Evolutionary conservation across 1,140 invertebrate genomes (phyloP), one percentile per base, ranked within the genome.

Genomic region (Drosophila parabipectinata): DNA sequence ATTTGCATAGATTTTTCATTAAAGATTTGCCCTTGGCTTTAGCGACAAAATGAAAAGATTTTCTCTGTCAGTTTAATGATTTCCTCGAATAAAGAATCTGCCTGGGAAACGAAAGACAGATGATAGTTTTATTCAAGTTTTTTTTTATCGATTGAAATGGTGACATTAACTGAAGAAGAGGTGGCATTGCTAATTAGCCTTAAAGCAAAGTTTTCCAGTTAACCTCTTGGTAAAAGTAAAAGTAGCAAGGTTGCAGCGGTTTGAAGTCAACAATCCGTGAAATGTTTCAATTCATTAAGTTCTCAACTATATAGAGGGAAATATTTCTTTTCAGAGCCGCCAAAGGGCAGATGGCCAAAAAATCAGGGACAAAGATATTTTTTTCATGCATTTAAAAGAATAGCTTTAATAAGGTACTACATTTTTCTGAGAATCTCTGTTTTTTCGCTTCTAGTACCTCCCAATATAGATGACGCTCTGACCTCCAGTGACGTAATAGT

Each of bases 401-500:
- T 18, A 18, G 18, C 18, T 18, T 18, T 18, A 21, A 21, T 21
- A 21, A 21, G 21, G 3, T 3, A 9, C 7, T 9, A 32, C n/a
- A 8, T 41, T 41, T 41, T 41, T 41, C 39, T 14, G 0, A 15
- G 8, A 44, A 44, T 15, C 14, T 18, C 2, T 3, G 1, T 39
- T 10, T n/a, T 45, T 26, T 6, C 94, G 10, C 50, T 26, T 93
- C 8, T 93, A 98, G 97, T 98, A 77, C 97, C 97, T 12, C 97
- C 97, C 18, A 96, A 97, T 91, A 98, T 98, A 84, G 96, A 97
- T 85, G 97, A 98, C 93, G 95, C 96, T 30, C 94, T 96, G 89
- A 97, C 96, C 90, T 97, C 97, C 83, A 96, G 96, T 76, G 97
- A 98, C 92, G 96, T 97, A 32, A 97, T 98, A 78, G 97, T 98